Evolutionary conservation across 2,113 vertebrate genomes (phyloP).

Genomic region (Larimichthys polyactis): DNA sequence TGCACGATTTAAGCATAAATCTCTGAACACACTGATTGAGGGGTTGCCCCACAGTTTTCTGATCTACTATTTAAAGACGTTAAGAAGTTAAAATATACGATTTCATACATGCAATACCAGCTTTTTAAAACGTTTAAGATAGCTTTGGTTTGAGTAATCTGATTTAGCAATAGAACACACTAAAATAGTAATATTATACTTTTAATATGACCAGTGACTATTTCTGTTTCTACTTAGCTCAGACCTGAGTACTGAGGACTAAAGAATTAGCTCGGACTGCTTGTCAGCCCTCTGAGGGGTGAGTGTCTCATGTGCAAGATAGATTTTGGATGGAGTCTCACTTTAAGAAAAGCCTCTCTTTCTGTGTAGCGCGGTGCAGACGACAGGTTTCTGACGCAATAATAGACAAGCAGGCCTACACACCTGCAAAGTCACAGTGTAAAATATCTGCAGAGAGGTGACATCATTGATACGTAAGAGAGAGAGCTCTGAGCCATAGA

Average conservation of each 20-base stretch:
- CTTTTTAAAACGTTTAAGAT: not conserved
- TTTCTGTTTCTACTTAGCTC: not conserved
- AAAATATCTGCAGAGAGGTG: slow-evolving; percentile 27
- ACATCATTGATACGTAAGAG: slow-evolving; percentile 31
- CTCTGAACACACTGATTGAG: too few relatives aligned
- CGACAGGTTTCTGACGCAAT: not conserved
- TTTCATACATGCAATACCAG: not conserved
- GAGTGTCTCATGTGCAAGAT: not conserved
- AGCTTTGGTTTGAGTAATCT: not conserved
- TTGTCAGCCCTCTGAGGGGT: not conserved
- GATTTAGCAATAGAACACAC: not conserved
- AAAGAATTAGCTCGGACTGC: not conserved
- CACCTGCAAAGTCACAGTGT: not conserved
- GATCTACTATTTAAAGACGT: too few relatives aligned
- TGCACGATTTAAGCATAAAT: too few relatives aligned
- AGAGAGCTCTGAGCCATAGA: slow-evolving; percentile 29
- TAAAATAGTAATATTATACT: not conserved
- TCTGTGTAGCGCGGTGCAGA: not conserved
- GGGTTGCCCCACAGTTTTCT: too few relatives aligned
- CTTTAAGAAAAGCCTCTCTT: slow-evolving; percentile 1
- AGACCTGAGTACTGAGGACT: not conserved
- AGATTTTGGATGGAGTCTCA: not conserved
- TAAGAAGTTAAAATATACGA: too few relatives aligned
- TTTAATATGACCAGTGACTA: not conserved
- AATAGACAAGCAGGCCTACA: not conserved